A percentile compares a stretch with the other conserved stretches of the same genome.
These are phyloP conservation scores for Carapus acus DNA, from an alignment of 2,797 vertebrate species.

Conservation along the genomic window DNA sequence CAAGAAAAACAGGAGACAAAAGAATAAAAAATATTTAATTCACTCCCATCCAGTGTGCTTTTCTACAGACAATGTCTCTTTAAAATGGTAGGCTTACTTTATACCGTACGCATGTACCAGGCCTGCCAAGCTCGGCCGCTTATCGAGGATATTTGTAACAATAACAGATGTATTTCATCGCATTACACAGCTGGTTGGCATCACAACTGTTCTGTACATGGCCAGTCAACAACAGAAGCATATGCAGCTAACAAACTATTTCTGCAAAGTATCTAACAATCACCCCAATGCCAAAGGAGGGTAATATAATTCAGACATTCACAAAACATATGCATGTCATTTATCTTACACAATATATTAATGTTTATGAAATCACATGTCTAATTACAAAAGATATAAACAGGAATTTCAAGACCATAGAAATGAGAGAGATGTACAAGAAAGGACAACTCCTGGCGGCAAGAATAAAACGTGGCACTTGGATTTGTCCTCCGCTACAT, in stretches of 20 bases:
- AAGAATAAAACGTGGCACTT: constrained; percentile 62
- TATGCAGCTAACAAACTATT: constrained; percentile 36
- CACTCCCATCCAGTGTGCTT: constrained; percentile 69
- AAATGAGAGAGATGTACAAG: constrained; percentile 57
- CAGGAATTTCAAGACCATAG: constrained; percentile 53
- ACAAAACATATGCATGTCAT: constrained; percentile 47
- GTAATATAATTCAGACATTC: constrained; percentile 56
- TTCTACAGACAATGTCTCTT: constrained; percentile 53
- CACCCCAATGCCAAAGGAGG: constrained; percentile 53
- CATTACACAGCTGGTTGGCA: constrained; percentile 38
- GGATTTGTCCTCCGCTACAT: constrained; percentile 60
- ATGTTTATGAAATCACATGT: constrained; percentile 42
- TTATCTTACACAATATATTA: constrained; percentile 36
- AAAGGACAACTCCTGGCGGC: constrained; percentile 25
- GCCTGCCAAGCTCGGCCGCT: constrained; percentile 30
- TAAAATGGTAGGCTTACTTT: constrained; percentile 42
- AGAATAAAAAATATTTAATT: constrained; percentile 81
- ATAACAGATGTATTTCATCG: constrained; percentile 48
- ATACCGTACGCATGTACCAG: constrained; percentile 33
- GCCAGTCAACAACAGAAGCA: constrained; percentile 44
- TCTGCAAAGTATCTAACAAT: constrained; percentile 44
- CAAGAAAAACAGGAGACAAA: constrained; percentile 49
- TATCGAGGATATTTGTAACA: constrained; percentile 34
- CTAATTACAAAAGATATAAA: constrained; percentile 61
- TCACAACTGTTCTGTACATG: constrained; percentile 35